Base-by-base conservation (phyloP, 2,113 vertebrate genomes). In the Rafetus swinhoei region DNA sequence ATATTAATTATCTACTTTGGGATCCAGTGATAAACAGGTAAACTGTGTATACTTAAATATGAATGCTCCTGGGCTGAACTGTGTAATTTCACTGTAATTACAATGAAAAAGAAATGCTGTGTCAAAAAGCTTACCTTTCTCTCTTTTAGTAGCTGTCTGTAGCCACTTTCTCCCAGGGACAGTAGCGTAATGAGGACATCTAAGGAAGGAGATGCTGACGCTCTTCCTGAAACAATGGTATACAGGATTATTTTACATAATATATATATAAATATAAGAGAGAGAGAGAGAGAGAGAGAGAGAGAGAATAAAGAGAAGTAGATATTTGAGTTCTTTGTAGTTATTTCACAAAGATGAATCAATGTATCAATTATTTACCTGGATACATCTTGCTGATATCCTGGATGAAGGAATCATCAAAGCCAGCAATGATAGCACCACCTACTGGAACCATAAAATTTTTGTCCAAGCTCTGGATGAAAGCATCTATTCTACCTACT, bases 371-470 rank as follows among this genome's bases (percentile, higher is more conserved):
- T 53, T 54, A 96, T 93, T 98, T 97, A 99, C 99, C 99, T 97
- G 99, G 99, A 95, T 99, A 99, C 98, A 98, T 99, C 97, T 99
- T 98, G 97, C 99, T 99, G 94, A 99, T 99, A 96, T 99, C 99
- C 95, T 99, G 98, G 93, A 99, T 96, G 96, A 99, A 99, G 90
- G 98, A 92, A 62, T 98, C 98, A 69, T 98, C 98, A 97, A 99
- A 99, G 83, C 99, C 99, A 98, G 99, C 99, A 92, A 99, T 99
- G 94, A 99, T 97, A 97, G 99, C 99, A 56, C 99, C 99, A 98
- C 99, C 99, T 98, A 99, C 99, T 97, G 99, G 99, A 97, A 99
- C 99, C 99, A 99, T 99, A 84, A 99, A 99, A 98, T 99, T 99
- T 98, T 99, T 99, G 97, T 99, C 99, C 98, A 99, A 96, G 96